These are phyloP conservation scores for Aleiodes sp. DNA, from an alignment of 1,140 invertebrate genomes.

Conservation along the genomic window DNA sequence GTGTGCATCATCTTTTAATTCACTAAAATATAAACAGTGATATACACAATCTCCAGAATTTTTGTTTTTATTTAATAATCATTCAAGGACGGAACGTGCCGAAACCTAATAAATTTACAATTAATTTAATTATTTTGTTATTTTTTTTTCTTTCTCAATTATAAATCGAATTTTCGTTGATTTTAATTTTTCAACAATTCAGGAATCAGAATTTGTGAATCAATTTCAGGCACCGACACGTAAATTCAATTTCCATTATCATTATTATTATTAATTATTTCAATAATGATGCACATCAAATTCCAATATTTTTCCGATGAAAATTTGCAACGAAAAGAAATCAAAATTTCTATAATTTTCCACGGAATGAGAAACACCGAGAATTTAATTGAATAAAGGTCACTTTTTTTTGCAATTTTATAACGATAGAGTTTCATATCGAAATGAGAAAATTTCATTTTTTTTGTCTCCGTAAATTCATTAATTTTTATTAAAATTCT, in stretches of 20 bases:
- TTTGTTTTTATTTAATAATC: background rate
- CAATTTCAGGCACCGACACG: background rate
- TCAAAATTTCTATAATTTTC: background rate
- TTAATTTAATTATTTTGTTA: background rate
- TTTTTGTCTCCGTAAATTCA: slow-evolving; percentile 44
- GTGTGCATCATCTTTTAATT: background rate
- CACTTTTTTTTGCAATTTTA: slow-evolving; percentile 59
- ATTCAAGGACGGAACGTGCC: background rate
- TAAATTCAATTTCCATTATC: background rate
- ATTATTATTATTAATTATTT: background rate
- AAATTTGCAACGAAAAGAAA: background rate
- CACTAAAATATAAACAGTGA: no score
- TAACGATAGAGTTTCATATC: slow-evolving; percentile 59
- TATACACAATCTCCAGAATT: background rate
- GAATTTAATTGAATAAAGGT: slow-evolving; percentile 58
- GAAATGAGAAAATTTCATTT: slow-evolving; percentile 46
- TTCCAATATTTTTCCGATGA: background rate
- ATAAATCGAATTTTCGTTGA: background rate
- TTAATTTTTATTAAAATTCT: background rate
- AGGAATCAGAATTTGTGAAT: background rate
- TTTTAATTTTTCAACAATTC: background rate
- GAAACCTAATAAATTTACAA: background rate
- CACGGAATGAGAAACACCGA: slow-evolving; percentile 49
- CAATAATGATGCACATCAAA: background rate
- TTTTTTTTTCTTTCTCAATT: background rate